Evolutionary conservation across 2,113 vertebrate genomes (phyloP).

Genomic region (Peromyscus leucopus): DNA sequence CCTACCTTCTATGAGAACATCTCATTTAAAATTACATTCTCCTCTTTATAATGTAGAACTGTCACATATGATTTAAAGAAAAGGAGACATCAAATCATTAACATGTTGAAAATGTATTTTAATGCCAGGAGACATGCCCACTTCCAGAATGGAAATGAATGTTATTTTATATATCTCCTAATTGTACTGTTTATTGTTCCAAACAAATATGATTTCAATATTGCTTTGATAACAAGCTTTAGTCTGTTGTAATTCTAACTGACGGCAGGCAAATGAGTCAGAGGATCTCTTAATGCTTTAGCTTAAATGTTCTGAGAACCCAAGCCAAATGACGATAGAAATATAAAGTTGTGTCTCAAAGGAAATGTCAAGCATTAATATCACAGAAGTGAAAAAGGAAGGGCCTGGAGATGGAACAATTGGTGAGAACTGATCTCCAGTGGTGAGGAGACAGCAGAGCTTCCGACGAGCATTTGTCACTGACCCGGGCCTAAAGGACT

Average conservation of each 20-base stretch:
- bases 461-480: neutral
- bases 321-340: slow-evolving; percentile 76
- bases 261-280: slow-evolving; percentile 73
- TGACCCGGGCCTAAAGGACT: slow-evolving; percentile 13
- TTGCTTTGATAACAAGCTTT: slow-evolving; percentile 77
- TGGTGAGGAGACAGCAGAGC: slow-evolving; percentile 52
- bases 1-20: slow-evolving; percentile 44
- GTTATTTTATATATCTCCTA: slow-evolving; percentile 79
- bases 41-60: slow-evolving; percentile 54
- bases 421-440: slow-evolving; percentile 69
- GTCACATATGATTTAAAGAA: slow-evolving; percentile 74
- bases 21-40: slow-evolving; percentile 60
- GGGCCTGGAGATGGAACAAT: slow-evolving; percentile 53
- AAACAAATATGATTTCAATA: slow-evolving; percentile 79
- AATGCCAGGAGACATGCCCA: slow-evolving; percentile 75
- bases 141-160: slow-evolving; percentile 78
- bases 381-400: slow-evolving; percentile 76
- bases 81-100: slow-evolving; percentile 68
- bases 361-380: slow-evolving; percentile 78
- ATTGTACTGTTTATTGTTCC: slow-evolving; percentile 79
- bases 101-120: slow-evolving; percentile 71
- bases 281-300: slow-evolving; percentile 73
- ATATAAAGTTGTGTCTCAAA: slow-evolving; percentile 76
- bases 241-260: slow-evolving; percentile 80
- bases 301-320: slow-evolving; percentile 81